Evolutionary conservation across 2,113 vertebrate genomes (phyloP).

Genomic region (Ovibos moschatus): DNA sequence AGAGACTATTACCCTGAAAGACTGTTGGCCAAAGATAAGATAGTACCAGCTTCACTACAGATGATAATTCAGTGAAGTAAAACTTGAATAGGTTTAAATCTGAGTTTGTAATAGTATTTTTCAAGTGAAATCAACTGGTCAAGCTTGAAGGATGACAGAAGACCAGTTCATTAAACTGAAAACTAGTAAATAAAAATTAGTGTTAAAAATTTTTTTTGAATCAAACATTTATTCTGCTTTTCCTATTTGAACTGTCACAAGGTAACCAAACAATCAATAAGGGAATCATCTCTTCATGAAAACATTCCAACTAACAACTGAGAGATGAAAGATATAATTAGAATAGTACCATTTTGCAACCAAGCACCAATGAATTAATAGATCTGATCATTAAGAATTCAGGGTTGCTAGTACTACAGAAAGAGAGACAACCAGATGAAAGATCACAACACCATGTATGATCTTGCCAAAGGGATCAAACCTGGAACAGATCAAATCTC

Average conservation of each 20-base stretch:
- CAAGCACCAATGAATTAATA: background rate
- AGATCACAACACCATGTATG: background rate
- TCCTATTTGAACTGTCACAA: background rate
- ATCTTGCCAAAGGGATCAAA: background rate
- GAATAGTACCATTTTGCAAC: background rate
- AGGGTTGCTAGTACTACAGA: background rate
- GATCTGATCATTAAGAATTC: background rate
- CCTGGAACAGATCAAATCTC: background rate
- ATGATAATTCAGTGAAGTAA: background rate
- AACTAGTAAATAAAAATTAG: conserved; percentile 14
- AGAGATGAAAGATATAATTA: conserved; percentile 11
- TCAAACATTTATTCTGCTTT: conserved; percentile 18
- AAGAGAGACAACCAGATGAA: background rate
- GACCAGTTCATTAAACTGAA: background rate
- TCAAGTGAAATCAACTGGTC: conserved; percentile 10
- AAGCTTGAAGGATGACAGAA: background rate
- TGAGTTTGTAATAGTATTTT: background rate
- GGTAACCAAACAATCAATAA: background rate
- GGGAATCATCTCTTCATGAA: conserved; percentile 19
- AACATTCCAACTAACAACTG: conserved; percentile 28
- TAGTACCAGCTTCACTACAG: background rate
- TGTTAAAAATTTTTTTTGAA: background rate
- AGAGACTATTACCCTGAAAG: background rate
- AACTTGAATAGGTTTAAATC: conserved; percentile 19
- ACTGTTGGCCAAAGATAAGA: background rate